phyloP scores from a whole-genome alignment of 2,113 vertebrate genomes.

The Oryzias celebensis region DNA sequence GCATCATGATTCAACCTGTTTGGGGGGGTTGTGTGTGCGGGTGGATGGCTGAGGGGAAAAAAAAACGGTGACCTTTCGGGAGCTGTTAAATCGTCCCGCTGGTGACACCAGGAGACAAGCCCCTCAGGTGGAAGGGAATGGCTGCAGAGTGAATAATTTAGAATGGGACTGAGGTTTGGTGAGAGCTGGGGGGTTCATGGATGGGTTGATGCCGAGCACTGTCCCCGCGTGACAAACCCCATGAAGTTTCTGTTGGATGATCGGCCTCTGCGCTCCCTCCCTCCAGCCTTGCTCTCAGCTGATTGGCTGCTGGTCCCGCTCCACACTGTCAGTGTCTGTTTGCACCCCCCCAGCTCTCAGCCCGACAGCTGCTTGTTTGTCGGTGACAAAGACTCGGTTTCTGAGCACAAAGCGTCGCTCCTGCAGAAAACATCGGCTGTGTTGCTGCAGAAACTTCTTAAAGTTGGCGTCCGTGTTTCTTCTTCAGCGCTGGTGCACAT shows the following conservation, averaged over 20 bases:
- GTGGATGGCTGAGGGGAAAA: constrained; percentile 21
- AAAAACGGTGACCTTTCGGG: constrained; percentile 78
- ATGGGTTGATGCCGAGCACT: constrained; percentile 51
- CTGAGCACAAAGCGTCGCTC: neutral
- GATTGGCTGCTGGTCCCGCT: constrained; percentile 23
- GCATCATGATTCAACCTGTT: constrained; percentile 54
- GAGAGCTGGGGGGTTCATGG: constrained; percentile 3
- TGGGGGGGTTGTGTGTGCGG: constrained; percentile 25
- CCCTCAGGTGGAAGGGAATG: constrained; percentile 84
- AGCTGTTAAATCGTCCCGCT: constrained; percentile 81
- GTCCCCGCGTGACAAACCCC: constrained; percentile 72
- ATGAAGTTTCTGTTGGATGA: constrained; percentile 53
- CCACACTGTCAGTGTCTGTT: constrained; percentile 24
- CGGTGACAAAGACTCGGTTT: constrained; percentile 44
- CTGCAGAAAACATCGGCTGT: too few species aligned
- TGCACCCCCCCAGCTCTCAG: constrained; percentile 21
- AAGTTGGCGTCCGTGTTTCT: too few species aligned
- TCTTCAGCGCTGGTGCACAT: too few species aligned
- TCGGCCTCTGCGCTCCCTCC: constrained; percentile 26
- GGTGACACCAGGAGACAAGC: constrained; percentile 84
- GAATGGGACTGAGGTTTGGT: constrained; percentile 67
- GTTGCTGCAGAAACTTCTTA: too few species aligned
- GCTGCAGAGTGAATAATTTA: constrained; percentile 83
- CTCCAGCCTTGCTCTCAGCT: constrained; percentile 43
- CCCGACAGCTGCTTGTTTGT: constrained; percentile 38